Base-by-base conservation (phyloP, 2,888 invertebrate species). In the Phania funesta region DNA sequence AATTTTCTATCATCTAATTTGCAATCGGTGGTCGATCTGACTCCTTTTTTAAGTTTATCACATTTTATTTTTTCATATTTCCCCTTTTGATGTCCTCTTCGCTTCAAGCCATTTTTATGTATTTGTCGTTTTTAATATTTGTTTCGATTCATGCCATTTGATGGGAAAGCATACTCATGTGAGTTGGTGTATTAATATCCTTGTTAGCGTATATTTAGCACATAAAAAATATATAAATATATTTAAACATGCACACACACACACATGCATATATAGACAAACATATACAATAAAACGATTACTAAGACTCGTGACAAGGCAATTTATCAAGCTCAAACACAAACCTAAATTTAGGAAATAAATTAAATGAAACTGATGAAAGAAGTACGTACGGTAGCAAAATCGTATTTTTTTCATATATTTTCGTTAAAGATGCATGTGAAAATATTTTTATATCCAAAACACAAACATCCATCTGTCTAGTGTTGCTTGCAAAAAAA, bases 281-380 rank as follows among this genome's bases (percentile, higher is more conserved):
- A 54, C 38, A 44, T 68, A 73, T 67, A 73, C 80, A 83, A 81
- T 76, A 75, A 71, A 71, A 56, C 77, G 84, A 84, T 83, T 84
- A 82, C 81, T 76, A 80, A 84, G 80, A 80, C 65, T 83, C 86
- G 85, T 89, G 89, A 88, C 89, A 89, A 86, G 87, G 88, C 89
- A 89, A 89, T 89, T 89, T 89, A 89, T 89, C 89, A 89, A 82
- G 74, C 89, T 87, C 84, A 84, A 83, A 78, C 60, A 78, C 60
- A 83, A 80, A 76, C 73, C 71, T 77, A 74, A 74, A 76, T 74
- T 80, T 74, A 60, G 52, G 75, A 32, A 76, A 79, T 62, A 70
- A 74, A 65, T 67, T 64, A 44, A 73, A 73, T 64, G 13, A 64
- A 73, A 54, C 73, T 73, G 52, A 44, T 44, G 52, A 73, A 60